A percentile compares a stretch with the other conserved stretches of the same genome.
These are phyloP conservation scores for Nephila pilipes DNA, from an alignment of 1,140 invertebrate species.

Conservation along the genomic window DNA sequence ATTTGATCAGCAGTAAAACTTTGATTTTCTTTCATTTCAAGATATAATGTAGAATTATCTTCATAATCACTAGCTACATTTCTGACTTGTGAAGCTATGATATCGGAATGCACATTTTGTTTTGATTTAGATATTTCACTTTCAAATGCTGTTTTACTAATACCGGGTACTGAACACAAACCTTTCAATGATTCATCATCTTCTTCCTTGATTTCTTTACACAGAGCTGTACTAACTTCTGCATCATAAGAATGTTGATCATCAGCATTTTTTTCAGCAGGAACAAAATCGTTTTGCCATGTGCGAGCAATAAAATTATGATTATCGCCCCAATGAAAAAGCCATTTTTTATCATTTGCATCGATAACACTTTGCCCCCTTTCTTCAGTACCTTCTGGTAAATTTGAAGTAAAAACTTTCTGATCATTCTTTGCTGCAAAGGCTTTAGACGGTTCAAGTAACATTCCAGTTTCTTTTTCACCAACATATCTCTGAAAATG, in stretches of 20 bases:
- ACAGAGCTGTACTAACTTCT: background rate
- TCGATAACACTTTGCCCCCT: slow-evolving; percentile 81
- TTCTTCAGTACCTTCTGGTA: background rate
- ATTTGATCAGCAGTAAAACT: background rate
- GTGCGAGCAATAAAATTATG: slow-evolving; percentile 6
- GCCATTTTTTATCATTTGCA: slow-evolving; percentile 41
- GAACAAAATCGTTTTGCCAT: slow-evolving; percentile 35
- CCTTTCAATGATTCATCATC: slow-evolving; percentile 78
- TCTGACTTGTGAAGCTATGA: background rate
- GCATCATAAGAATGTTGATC: background rate
- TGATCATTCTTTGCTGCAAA: background rate
- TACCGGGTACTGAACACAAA: background rate
- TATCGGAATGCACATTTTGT: background rate
- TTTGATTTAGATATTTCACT: background rate
- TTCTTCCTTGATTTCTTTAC: slow-evolving; percentile 78
- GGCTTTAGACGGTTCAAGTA: background rate
- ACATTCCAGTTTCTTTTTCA: background rate
- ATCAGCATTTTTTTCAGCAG: background rate
- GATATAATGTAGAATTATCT: background rate
- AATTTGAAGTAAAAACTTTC: background rate
- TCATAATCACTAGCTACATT: background rate
- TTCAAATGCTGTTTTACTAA: background rate
- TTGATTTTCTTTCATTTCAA: background rate
- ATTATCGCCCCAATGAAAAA: slow-evolving; percentile 37
- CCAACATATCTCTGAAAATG: background rate